Percentiles rank a stretch among this genome's conserved stretches.
phyloP scores from a whole-genome alignment of 2,888 invertebrate genomes.

The Nebria salina region DNA sequence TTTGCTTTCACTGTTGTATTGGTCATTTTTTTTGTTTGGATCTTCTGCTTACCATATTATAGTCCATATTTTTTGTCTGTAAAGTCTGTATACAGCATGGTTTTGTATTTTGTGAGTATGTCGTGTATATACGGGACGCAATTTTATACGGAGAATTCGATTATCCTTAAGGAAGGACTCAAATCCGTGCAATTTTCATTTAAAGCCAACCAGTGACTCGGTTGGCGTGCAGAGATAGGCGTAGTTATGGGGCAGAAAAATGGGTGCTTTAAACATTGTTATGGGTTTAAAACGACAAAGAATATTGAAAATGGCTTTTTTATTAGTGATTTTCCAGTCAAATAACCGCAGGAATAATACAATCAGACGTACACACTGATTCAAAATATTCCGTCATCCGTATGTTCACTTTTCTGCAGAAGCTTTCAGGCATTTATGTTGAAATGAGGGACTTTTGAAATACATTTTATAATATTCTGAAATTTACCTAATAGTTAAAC shows the following conservation, averaged over 20 bases:
- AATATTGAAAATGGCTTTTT: background rate
- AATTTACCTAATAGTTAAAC: background rate
- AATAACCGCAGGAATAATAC: background rate
- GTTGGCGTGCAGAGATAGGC: background rate
- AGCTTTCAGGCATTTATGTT: background rate
- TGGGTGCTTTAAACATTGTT: too few species aligned
- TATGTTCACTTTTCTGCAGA: background rate
- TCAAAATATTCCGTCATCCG: background rate
- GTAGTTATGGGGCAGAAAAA: too few species aligned
- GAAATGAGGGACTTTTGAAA: background rate
- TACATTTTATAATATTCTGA: background rate
- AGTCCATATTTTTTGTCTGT: background rate
- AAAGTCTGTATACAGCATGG: background rate
- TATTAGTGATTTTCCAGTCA: background rate
- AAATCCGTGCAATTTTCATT: background rate
- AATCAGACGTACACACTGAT: background rate
- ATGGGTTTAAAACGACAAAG: background rate
- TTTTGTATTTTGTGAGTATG: background rate
- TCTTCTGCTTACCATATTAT: background rate
- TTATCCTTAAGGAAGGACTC: background rate
- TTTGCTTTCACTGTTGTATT: background rate
- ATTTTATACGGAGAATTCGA: background rate
- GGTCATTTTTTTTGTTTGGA: background rate
- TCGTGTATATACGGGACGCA: background rate
- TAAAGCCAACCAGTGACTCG: background rate